Evolutionary conservation across 2,797 vertebrate species (phyloP).

Genomic region (Octomys mimax): DNA sequence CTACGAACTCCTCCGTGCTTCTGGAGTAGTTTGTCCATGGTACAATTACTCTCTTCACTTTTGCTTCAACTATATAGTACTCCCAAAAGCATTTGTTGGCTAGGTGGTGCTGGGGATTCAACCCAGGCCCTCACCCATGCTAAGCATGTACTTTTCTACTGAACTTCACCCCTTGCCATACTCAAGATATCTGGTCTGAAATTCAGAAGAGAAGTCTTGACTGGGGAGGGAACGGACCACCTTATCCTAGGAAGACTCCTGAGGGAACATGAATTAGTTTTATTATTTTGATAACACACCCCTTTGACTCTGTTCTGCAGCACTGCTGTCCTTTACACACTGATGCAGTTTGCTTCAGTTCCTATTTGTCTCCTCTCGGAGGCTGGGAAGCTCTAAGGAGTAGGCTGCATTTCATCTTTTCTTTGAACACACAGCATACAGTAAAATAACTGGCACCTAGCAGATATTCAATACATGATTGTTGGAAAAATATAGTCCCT

Average conservation of each 20-base stretch:
- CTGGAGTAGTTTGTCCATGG: not conserved
- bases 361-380: not conserved
- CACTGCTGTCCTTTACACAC: not conserved
- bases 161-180: not conserved
- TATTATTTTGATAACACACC: no score
- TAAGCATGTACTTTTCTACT: not conserved
- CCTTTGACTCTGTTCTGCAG: not conserved
- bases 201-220: conserved; percentile 13
- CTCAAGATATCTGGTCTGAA: not conserved
- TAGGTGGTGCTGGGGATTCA: not conserved
- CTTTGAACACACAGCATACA: not conserved
- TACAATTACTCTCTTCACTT: not conserved
- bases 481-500: conserved; percentile 56
- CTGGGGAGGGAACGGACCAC: not conserved
- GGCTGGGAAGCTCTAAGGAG: not conserved
- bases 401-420: conserved; percentile 19
- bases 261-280: no score
- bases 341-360: conserved; percentile 19
- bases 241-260: no score
- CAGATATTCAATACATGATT: conserved; percentile 56
- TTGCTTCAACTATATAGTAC: not conserved
- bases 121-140: not conserved
- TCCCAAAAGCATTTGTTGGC: not conserved
- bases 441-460: not conserved
- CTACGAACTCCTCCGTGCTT: not conserved